phyloP scores from a whole-genome alignment of 1,140 invertebrate genomes.

The Brachystomella parvula region DNA sequence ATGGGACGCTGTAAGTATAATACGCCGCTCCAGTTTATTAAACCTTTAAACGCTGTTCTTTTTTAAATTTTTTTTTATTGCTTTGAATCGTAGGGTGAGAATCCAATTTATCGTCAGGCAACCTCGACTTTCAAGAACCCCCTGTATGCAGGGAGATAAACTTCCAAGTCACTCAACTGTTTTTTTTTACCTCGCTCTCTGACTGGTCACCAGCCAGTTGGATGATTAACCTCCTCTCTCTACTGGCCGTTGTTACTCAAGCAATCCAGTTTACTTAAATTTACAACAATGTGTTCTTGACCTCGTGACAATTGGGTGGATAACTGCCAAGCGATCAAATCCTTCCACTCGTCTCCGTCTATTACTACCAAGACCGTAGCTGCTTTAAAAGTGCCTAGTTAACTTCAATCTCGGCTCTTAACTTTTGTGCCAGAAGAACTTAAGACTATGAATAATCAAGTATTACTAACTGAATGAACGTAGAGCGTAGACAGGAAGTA shows the following conservation, averaged over 20 bases:
- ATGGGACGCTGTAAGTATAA: constrained; percentile 76
- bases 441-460: too few relatives aligned
- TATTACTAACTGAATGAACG: too few relatives aligned
- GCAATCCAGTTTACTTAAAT: too few relatives aligned
- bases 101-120: constrained; percentile 97
- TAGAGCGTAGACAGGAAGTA: too few relatives aligned
- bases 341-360: too few relatives aligned
- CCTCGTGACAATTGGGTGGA: background rate
- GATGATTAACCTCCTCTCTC: background rate
- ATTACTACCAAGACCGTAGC: too few relatives aligned
- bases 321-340: constrained; percentile 3
- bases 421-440: too few relatives aligned
- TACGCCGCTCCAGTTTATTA: too few relatives aligned
- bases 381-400: too few relatives aligned
- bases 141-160: constrained; percentile 71
- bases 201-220: background rate
- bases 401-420: too few relatives aligned
- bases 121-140: constrained; percentile 99
- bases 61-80: background rate
- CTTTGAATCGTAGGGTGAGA: constrained; percentile 70
- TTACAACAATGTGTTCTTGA: background rate
- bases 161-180: constrained; percentile 7
- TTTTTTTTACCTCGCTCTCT: constrained; percentile 1
- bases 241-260: too few relatives aligned
- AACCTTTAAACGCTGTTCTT: too few relatives aligned